Base-by-base conservation (phyloP, 2,888 invertebrate species). In the Embidobia sp. region DNA sequence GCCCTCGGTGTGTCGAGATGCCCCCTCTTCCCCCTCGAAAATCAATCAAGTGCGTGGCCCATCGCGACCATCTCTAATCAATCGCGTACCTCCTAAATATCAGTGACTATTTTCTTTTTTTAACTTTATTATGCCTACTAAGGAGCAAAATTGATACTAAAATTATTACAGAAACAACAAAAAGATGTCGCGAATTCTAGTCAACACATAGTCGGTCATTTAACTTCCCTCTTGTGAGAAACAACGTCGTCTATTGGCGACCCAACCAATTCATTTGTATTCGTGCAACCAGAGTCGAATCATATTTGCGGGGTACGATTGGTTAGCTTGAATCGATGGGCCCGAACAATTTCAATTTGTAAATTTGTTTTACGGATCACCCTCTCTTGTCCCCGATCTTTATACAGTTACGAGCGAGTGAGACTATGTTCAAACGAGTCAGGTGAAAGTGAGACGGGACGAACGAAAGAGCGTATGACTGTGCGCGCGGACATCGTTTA, bases 1-100 rank as follows among this genome's bases (percentile, higher is more conserved):
- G 66, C 72, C 77, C 77, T 77, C 66, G 77, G 67, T 77, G 64
- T 57, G 77, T 77, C 72, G 64, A 63, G 37, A 77, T 49, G 46
- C 66, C 53, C 46, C 40, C 44, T 11, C 29, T 22, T 13, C 63
- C 49, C 63, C 31, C 15, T 37, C 35, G 8, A 29, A 19, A 31
- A 13, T 33, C 22, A 53, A 48, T 48, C 33, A 51, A 27, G 16
- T 27, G 33, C 44, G 29, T 46, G 35, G 29, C 61, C 61, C 70
- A 53, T 70, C 61, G 46, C 53, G n/a, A n/a, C n/a, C n/a, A n/a
- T n/a, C n/a, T n/a, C n/a, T n/a, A n/a, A n/a, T n/a, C n/a, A n/a
- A n/a, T n/a, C n/a, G n/a, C n/a, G n/a, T n/a, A n/a, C n/a, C n/a
- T n/a, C n/a, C n/a, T n/a, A n/a, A n/a, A n/a, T n/a, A n/a, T n/a